Base-by-base conservation (phyloP, 2,113 vertebrate genomes). In the Lates calcarifer region DNA sequence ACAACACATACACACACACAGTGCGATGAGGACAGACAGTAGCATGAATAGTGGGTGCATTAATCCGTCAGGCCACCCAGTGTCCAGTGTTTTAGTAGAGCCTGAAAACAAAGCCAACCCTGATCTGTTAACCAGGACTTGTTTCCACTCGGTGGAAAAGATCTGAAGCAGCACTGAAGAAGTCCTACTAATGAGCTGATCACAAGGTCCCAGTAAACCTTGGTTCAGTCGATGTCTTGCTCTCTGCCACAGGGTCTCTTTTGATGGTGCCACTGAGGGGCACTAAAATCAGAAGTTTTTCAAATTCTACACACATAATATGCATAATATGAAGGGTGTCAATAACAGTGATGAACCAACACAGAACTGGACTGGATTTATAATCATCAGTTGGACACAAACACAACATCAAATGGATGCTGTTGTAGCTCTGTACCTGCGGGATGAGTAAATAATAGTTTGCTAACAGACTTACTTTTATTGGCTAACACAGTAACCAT, bases 31-130 rank as follows among this genome's bases (percentile, higher is more conserved):
- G 49, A 79, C 37, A 3, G 53, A 71, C 81, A 76, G 63, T 45
- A 82, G 78, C 53, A 39, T 76, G 72, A 85, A 70, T 61, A 84
- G 65, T 53, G 66, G 45, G 39, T 17, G 58, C 29, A 69, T 82
- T 64, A 76, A 81, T 51, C 53, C n/a, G 1, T 26, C 81, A 60
- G 58, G 57, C 78, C 87, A 89, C 83, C 85, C 74, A 88, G 55
- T 14, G 63, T 71, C 63, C 71, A 47, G 70, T 70, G 79, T 60
- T 83, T 83, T 22, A 83, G 66, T 58, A 26, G 58, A 74, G 35
- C 71, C 53, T 75, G 81, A 77, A 84, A 69, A 74, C 62, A 66
- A 88, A 84, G 74, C 63, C 60, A 22, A 37, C 4, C 31, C 31
- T 66, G 66, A 82, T 79, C 77, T 56, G 61, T 69, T 86, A 43